Percentiles rank a stretch among this genome's conserved stretches.
phyloP scores from a whole-genome alignment of 2,888 invertebrate species.

The Ophion costatus region DNA sequence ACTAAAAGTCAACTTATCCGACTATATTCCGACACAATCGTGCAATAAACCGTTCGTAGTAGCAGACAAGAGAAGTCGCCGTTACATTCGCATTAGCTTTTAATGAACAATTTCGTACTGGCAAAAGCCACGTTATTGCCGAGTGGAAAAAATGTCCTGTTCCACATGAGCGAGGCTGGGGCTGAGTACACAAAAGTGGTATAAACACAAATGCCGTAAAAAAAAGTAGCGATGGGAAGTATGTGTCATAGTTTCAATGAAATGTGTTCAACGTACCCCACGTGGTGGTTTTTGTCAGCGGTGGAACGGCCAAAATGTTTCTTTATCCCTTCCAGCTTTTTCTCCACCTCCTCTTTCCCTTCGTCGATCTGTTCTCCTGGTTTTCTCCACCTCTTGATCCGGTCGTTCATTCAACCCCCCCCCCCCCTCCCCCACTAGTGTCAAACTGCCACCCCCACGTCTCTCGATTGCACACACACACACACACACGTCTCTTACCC shows the following conservation, averaged over 20 bases:
- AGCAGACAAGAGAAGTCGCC: background rate
- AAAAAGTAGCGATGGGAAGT: slow-evolving; percentile 30
- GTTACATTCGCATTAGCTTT: slow-evolving; percentile 24
- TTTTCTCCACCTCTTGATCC: slow-evolving; percentile 51
- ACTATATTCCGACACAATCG: background rate
- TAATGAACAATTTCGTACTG: slow-evolving; percentile 19
- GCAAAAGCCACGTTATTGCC: slow-evolving; percentile 7
- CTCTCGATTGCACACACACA: slow-evolving; percentile 21
- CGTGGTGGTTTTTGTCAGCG: slow-evolving; percentile 28
- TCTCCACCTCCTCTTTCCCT: slow-evolving; percentile 37
- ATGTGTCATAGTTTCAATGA: slow-evolving; percentile 24
- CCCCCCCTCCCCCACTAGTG: slow-evolving; percentile 55
- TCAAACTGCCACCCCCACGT: slow-evolving; percentile 46
- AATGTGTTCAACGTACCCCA: slow-evolving; percentile 52
- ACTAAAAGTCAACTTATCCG: background rate
- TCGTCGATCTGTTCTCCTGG: slow-evolving; percentile 60
- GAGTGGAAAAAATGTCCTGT: background rate
- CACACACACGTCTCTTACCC: slow-evolving; percentile 33
- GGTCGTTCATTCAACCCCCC: slow-evolving; percentile 48
- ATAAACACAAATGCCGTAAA: slow-evolving; percentile 31
- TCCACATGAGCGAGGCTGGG: background rate
- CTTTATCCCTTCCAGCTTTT: slow-evolving; percentile 34
- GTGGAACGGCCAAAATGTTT: slow-evolving; percentile 34
- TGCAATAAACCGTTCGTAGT: slow-evolving; percentile 3
- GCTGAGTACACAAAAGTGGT: slow-evolving; percentile 31